phyloP scores from a whole-genome alignment of 2,888 invertebrate genomes.

The Ommatoiulus sabulosus region DNA sequence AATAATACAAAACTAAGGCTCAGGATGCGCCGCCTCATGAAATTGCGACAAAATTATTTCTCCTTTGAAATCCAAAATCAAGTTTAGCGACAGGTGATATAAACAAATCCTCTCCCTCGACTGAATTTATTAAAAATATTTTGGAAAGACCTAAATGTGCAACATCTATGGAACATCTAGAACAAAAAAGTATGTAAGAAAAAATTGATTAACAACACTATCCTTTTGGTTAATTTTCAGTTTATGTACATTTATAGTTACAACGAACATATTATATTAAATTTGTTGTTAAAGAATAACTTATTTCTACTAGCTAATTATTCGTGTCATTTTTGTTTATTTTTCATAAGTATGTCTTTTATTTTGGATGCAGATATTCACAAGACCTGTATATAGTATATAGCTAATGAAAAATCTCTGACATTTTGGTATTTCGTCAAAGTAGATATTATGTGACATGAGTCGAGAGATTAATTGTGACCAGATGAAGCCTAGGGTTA shows the following conservation, averaged over 20 bases:
- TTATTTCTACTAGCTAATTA: neutral
- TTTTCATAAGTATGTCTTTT: neutral
- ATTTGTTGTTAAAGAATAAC: slow-evolving; percentile 10
- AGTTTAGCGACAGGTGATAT: slow-evolving; percentile 19
- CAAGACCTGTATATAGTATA: neutral
- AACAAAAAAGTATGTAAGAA: neutral
- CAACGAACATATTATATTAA: neutral
- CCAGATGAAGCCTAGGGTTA: slow-evolving; percentile 30
- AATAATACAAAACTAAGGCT: too few species aligned
- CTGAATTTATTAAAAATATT: neutral
- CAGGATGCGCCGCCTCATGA: too few species aligned
- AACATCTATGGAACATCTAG: too few species aligned
- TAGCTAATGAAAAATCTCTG: neutral
- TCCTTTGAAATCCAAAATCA: neutral
- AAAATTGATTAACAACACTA: neutral
- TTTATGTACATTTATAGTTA: slow-evolving; percentile 35
- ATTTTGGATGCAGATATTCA: neutral
- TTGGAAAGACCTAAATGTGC: neutral
- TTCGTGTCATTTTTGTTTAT: neutral
- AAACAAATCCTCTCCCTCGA: neutral
- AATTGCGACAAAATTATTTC: too few species aligned
- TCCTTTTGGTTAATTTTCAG: neutral
- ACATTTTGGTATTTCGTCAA: too few species aligned
- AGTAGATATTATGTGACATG: neutral
- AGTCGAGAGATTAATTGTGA: neutral